phyloP scores from a whole-genome alignment of 2,797 vertebrate genomes.

The Pipistrellus kuhlii region DNA sequence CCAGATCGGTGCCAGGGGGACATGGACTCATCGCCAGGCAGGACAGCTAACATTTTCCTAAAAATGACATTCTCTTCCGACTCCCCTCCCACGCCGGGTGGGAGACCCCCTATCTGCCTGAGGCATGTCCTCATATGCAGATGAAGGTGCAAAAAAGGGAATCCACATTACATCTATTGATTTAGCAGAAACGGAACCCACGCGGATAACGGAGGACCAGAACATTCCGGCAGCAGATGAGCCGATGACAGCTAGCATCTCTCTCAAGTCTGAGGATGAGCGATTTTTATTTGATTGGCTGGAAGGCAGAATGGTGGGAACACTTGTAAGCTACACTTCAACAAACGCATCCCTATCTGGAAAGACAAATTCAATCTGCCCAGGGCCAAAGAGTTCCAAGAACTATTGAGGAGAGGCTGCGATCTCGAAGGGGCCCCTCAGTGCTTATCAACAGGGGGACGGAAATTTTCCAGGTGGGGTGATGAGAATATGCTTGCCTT shows the following conservation, averaged over 20 bases:
- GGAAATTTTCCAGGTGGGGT: not conserved
- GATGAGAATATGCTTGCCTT: slow-evolving; percentile 45
- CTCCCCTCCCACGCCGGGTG: not conserved
- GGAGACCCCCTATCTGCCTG: not conserved
- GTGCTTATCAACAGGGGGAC: not conserved
- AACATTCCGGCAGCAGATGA: not conserved
- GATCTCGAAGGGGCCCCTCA: not conserved
- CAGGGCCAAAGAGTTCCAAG: not conserved
- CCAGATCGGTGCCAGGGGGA: not conserved
- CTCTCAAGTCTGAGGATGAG: not conserved
- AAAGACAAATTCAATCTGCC: slow-evolving; percentile 42
- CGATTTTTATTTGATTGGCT: not conserved
- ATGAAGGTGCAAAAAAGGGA: not conserved
- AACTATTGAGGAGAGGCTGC: not conserved
- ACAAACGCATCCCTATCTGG: not conserved
- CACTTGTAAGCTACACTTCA: not conserved
- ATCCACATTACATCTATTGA: not conserved
- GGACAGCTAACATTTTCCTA: not conserved
- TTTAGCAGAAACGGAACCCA: not conserved
- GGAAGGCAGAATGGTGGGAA: slow-evolving; percentile 6
- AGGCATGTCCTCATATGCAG: not conserved
- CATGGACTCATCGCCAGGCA: not conserved
- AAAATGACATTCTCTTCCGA: slow-evolving; percentile 21
- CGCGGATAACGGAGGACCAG: not conserved
- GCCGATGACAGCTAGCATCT: not conserved